Evolutionary conservation across 2,797 vertebrate genomes (phyloP).

Genomic region (Cetoscarus ocellatus): DNA sequence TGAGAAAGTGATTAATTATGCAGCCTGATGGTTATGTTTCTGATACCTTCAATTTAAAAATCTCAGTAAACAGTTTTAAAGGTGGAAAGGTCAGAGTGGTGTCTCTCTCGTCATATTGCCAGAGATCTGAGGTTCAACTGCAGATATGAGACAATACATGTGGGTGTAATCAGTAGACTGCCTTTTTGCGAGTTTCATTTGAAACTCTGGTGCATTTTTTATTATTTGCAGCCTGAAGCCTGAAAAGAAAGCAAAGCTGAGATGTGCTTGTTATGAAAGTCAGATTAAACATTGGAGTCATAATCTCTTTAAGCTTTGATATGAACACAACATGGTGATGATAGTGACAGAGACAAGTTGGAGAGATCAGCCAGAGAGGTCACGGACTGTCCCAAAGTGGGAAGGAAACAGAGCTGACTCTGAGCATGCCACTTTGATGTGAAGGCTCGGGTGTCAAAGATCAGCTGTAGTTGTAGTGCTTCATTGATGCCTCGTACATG

Average conservation of each 20-base stretch:
- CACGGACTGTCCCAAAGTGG: neutral
- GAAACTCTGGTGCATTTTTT: neutral
- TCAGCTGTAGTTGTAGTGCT: neutral
- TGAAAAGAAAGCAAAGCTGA: neutral
- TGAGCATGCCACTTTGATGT: neutral
- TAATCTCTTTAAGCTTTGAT: neutral
- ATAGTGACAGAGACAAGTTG: too few relatives aligned
- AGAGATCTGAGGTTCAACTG: too few relatives aligned
- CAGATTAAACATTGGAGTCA: neutral
- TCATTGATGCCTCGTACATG: neutral
- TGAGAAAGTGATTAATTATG: too few relatives aligned
- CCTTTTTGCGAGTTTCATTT: too few relatives aligned
- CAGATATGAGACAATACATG: neutral
- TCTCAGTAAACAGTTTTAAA: too few relatives aligned
- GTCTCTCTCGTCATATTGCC: too few relatives aligned
- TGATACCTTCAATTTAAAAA: too few relatives aligned
- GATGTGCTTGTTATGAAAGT: neutral
- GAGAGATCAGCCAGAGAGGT: neutral
- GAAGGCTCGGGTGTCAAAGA: neutral
- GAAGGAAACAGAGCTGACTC: neutral
- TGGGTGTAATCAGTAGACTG: neutral
- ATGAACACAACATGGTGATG: neutral
- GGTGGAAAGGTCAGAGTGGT: too few relatives aligned
- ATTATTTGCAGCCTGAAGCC: neutral
- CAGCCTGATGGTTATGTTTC: too few relatives aligned